phyloP scores from a whole-genome alignment of 2,797 vertebrate species.

The Typhlichthys subterraneus region DNA sequence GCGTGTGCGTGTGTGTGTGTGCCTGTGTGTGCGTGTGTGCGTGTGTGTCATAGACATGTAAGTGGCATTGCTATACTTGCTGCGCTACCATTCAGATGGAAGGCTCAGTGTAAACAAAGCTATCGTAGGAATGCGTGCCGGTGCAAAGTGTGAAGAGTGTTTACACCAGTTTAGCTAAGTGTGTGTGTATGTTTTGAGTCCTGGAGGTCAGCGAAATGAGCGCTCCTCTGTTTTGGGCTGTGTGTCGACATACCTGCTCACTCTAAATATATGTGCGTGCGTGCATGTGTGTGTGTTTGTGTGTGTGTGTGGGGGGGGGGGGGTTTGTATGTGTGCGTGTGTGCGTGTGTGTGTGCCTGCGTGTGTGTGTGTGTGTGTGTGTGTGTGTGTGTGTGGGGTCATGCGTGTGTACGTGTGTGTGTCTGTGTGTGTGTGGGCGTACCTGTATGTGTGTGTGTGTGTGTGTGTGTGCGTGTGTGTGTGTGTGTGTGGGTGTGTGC shows the following conservation, averaged over 20 bases:
- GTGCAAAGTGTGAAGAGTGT: no score
- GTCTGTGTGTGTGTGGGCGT: constrained; percentile 9
- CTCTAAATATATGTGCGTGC: constrained; percentile 40
- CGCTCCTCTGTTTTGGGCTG: constrained; percentile 28
- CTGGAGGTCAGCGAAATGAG: constrained; percentile 47
- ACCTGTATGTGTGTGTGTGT: not conserved
- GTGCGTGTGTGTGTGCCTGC: no score
- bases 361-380: not conserved
- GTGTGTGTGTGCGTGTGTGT: constrained; percentile 7
- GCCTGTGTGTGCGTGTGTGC: constrained; percentile 21
- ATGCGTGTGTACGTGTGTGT: constrained; percentile 18
- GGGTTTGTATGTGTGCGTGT: no score
- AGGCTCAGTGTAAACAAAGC: no score
- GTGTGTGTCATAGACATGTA: constrained; percentile 4
- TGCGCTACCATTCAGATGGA: no score
- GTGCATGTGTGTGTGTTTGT: constrained; percentile 1
- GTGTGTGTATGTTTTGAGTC: constrained; percentile 49
- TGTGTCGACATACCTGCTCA: constrained; percentile 43
- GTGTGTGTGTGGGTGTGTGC: not conserved
- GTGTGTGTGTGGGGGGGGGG: not conserved
- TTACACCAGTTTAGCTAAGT: constrained; percentile 28
- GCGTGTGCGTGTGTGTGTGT: constrained; percentile 16
- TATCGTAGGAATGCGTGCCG: no score
- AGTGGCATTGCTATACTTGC: no score
- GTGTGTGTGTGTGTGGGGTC: not conserved